phyloP scores from a whole-genome alignment of 2,797 vertebrate species.

The Peromyscus eremicus region DNA sequence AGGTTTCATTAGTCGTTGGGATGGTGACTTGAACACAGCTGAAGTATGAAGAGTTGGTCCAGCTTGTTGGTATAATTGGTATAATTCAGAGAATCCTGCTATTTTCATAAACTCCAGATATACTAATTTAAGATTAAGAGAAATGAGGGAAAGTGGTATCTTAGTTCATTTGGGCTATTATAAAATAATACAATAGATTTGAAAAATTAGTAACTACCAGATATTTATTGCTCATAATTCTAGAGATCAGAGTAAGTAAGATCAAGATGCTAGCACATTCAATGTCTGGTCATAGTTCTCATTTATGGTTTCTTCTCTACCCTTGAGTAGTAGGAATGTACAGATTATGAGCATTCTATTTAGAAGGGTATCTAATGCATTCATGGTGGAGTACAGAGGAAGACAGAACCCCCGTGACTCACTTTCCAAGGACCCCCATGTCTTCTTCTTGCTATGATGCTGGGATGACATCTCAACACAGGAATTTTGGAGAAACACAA shows the following conservation, averaged over 20 bases:
- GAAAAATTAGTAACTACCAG: background rate
- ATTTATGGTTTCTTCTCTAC: background rate
- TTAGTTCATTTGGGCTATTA: background rate
- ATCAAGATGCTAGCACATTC: background rate
- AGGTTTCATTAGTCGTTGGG: background rate
- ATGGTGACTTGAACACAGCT: background rate
- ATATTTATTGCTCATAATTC: background rate
- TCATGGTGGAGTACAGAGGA: background rate
- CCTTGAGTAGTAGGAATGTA: background rate
- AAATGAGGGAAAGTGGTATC: background rate
- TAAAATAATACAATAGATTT: background rate
- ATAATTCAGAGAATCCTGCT: background rate
- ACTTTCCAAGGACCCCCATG: background rate
- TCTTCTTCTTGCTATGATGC: background rate
- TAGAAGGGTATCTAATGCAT: background rate
- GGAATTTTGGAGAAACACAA: background rate
- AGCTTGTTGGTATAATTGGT: background rate
- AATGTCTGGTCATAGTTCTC: background rate
- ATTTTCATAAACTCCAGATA: background rate
- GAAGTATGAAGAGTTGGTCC: background rate
- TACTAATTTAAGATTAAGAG: background rate
- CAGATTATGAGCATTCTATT: background rate
- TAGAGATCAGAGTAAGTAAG: background rate
- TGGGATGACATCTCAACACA: background rate
- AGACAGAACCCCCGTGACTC: background rate